phyloP scores from a whole-genome alignment of 2,888 invertebrate genomes.

The Noctua janthina region DNA sequence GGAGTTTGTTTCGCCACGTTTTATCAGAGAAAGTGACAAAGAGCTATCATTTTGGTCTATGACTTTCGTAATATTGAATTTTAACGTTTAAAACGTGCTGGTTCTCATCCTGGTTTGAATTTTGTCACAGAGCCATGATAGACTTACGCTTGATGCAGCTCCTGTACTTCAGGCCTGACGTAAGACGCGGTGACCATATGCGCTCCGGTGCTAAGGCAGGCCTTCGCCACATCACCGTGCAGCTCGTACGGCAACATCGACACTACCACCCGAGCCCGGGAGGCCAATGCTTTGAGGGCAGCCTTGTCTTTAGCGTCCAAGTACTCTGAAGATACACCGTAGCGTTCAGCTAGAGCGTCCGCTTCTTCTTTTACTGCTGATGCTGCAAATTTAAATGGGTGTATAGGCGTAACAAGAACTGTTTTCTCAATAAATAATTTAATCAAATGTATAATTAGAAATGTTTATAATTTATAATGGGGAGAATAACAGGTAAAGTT shows the following conservation, averaged over 20 bases:
- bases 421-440: not conserved
- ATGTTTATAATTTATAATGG: not conserved
- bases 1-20: fast-evolving
- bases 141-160: conserved; percentile 93
- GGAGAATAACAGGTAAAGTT: not conserved
- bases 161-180: conserved; percentile 95
- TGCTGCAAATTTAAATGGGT: conserved; percentile 84
- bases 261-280: conserved; percentile 94
- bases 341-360: conserved; percentile 94
- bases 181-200: conserved; percentile 99
- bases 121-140: not conserved
- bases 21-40: not conserved
- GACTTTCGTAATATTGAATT: not conserved
- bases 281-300: conserved; percentile 93
- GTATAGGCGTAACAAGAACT: not conserved
- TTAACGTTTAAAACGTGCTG: not conserved
- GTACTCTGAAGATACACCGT: conserved; percentile 95
- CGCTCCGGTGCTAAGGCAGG: conserved; percentile 95
- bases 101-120: not conserved
- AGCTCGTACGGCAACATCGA: conserved; percentile 97
- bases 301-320: conserved; percentile 95
- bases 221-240: conserved; percentile 96
- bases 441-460: not conserved
- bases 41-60: not conserved
- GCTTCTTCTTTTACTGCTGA: conserved; percentile 97